Conservation (phyloP, 2,797 vertebrate species). For the Artibeus jamaicensis region DNA sequence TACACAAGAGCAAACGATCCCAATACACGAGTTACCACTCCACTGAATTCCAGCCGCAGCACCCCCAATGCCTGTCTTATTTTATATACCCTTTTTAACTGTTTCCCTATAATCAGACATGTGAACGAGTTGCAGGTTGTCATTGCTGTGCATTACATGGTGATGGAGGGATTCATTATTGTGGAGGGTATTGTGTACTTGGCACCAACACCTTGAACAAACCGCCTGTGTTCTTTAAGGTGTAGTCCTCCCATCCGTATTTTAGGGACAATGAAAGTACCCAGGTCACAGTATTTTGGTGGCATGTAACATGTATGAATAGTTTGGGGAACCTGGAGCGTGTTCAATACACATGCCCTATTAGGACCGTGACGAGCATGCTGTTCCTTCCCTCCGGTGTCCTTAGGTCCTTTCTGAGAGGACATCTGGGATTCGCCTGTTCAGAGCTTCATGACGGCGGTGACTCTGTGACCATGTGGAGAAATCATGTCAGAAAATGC, state of each 20-base stretch:
- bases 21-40: neutral
- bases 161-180: neutral
- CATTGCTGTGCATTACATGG: neutral
- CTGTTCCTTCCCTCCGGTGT: neutral
- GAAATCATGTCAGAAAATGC: slow-evolving; percentile 85
- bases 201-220: neutral
- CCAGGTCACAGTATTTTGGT: neutral
- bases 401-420: slow-evolving; percentile 36
- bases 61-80: neutral
- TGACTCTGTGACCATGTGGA: slow-evolving; percentile 52
- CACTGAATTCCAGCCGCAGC: neutral
- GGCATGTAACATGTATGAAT: neutral
- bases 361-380: neutral
- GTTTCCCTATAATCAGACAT: neutral
- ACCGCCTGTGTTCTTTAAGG: neutral
- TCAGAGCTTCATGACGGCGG: slow-evolving; percentile 31
- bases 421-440: neutral
- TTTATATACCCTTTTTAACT: neutral
- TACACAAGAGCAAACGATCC: neutral
- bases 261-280: neutral
- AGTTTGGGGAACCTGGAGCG: neutral
- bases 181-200: neutral
- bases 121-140: neutral
- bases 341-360: neutral
- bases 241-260: neutral